Conservation (phyloP, 2,797 vertebrate genomes). For the Schizopygopsis pylzovi region DNA sequence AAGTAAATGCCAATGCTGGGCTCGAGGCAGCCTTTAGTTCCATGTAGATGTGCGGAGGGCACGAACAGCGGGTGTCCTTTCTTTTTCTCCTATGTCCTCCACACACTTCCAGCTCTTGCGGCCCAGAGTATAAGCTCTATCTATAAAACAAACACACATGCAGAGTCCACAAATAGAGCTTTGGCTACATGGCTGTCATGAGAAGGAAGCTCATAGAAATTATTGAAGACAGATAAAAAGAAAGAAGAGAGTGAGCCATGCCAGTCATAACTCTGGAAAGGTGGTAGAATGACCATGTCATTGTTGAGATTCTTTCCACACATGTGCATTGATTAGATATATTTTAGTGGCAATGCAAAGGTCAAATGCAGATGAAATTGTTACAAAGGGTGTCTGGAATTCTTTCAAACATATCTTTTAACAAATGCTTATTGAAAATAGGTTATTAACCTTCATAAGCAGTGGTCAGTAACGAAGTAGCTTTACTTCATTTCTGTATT, state of each 20-base stretch:
- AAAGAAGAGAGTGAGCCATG: constrained; percentile 24
- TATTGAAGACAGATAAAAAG: constrained; percentile 8
- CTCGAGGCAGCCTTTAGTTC: constrained; percentile 43
- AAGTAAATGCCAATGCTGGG: constrained; percentile 58
- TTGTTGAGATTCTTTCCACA: constrained; percentile 37
- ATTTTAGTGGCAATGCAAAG: neutral
- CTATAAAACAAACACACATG: constrained; percentile 42
- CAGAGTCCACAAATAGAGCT: constrained; percentile 38
- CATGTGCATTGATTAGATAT: constrained; percentile 15
- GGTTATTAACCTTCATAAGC: neutral
- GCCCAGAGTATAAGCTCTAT: constrained; percentile 30
- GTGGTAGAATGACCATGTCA: constrained; percentile 31
- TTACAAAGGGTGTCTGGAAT: neutral
- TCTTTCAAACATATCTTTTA: neutral
- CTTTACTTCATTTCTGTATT: no score
- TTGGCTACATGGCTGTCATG: constrained; percentile 38
- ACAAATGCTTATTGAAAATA: neutral
- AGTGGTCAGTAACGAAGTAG: no score
- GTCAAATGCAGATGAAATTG: constrained; percentile 1
- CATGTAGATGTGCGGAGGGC: constrained; percentile 28
- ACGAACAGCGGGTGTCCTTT: constrained; percentile 35
- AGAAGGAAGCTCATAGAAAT: neutral
- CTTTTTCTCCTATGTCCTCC: constrained; percentile 45
- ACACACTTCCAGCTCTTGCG: constrained; percentile 33
- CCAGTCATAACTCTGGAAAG: constrained; percentile 44